These are phyloP conservation scores for Idaea straminata DNA, from an alignment of 2,888 invertebrate species.

Conservation along the genomic window DNA sequence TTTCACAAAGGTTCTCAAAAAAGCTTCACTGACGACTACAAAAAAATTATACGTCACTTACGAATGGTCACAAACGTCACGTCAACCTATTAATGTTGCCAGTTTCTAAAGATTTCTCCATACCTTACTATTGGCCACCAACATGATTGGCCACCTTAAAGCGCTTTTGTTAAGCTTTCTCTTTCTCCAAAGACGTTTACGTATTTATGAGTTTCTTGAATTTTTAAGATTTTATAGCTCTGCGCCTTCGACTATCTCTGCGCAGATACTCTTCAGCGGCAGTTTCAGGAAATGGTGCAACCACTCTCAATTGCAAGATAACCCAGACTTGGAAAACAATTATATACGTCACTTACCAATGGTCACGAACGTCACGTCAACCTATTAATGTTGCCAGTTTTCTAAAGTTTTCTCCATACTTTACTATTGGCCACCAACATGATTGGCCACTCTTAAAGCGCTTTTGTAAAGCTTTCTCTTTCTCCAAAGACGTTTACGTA, in stretches of 20 bases:
- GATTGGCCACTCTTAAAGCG: neutral
- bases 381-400: neutral
- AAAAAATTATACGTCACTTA: slow-evolving; percentile 9
- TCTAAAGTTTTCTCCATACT: neutral
- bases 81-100: neutral
- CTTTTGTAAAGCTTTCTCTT: too few relatives aligned
- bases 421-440: neutral
- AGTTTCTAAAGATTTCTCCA: neutral
- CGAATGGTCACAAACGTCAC: neutral
- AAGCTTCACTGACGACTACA: slow-evolving; percentile 13
- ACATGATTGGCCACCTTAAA: neutral
- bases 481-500: too few relatives aligned
- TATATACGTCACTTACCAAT: slow-evolving; percentile 1
- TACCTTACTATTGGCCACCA: neutral
- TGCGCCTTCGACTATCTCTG: too few relatives aligned
- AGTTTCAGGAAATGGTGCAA: too few relatives aligned
- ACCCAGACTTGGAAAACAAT: neutral
- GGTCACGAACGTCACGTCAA: neutral
- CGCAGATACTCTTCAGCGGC: too few relatives aligned
- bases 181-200: too few relatives aligned
- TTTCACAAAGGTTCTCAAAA: neutral
- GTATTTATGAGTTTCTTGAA: too few relatives aligned
- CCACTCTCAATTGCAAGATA: neutral
- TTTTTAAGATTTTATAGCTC: too few relatives aligned
- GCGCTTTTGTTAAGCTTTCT: too few relatives aligned